Evolutionary conservation across 2,797 vertebrate genomes (phyloP).

Genomic region (Takifugu rubripes): DNA sequence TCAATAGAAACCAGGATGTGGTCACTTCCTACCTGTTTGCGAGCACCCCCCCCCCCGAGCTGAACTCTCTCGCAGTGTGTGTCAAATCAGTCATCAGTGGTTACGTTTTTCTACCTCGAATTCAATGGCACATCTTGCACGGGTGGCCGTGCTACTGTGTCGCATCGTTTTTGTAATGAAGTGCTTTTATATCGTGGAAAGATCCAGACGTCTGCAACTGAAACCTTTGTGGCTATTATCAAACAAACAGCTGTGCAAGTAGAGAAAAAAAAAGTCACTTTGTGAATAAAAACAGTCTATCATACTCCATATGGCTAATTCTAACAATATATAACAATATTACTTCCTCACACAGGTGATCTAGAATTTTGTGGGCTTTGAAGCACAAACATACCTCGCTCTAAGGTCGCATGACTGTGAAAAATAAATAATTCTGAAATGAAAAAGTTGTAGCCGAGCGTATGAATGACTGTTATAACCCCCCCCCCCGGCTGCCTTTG

Average conservation of each 20-base stretch:
- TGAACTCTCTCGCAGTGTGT: slow-evolving; percentile 27
- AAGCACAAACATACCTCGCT: too few species aligned
- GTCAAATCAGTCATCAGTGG: slow-evolving; percentile 43
- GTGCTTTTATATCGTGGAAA: slow-evolving; percentile 52
- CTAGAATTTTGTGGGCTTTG: too few species aligned
- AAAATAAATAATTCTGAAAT: too few species aligned
- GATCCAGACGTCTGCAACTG: slow-evolving; percentile 32
- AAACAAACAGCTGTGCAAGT: slow-evolving; percentile 21
- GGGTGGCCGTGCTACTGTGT: slow-evolving; percentile 40
- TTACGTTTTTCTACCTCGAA: slow-evolving; percentile 75
- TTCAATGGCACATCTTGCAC: slow-evolving; percentile 52
- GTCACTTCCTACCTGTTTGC: slow-evolving; percentile 19
- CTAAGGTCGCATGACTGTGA: slow-evolving; percentile 2
- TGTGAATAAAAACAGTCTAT: slow-evolving; percentile 67
- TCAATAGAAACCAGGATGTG: slow-evolving; percentile 16
- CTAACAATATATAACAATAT: not conserved
- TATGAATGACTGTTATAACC: too few species aligned
- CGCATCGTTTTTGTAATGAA: slow-evolving; percentile 53
- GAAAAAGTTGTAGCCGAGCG: not conserved
- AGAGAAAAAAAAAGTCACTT: slow-evolving; percentile 46
- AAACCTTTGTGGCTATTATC: slow-evolving; percentile 37
- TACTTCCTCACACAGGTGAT: not conserved
- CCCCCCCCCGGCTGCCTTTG: too few species aligned
- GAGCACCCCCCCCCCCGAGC: slow-evolving; percentile 7
- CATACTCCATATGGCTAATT: not conserved